Conservation (phyloP, 2,797 vertebrate species). For the Phrynocephalus forsythii region DNA sequence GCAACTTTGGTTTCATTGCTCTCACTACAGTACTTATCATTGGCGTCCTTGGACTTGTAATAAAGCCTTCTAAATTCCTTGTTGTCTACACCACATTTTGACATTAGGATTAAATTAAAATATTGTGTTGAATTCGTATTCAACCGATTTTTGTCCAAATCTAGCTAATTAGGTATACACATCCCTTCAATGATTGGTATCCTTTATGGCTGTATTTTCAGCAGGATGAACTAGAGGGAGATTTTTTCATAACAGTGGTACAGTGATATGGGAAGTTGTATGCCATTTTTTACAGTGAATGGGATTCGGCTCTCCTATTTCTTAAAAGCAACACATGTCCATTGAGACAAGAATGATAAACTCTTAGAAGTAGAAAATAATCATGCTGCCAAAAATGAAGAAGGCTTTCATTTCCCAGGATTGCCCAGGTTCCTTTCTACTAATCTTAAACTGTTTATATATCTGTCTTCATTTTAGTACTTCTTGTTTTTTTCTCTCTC, state of each 20-base stretch:
- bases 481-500: slow-evolving; percentile 28
- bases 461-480: slow-evolving; percentile 51
- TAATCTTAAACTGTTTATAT: slow-evolving; percentile 49
- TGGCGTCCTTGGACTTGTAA: slow-evolving; percentile 75
- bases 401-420: slow-evolving; percentile 70
- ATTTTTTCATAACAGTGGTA: not conserved
- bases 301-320: not conserved
- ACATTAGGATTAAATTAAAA: not conserved
- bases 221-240: not conserved
- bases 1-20: slow-evolving; percentile 51
- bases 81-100: not conserved
- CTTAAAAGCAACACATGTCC: not conserved
- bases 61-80: not conserved
- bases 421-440: slow-evolving; percentile 55
- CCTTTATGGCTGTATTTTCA: fast-evolving
- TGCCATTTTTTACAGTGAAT: slow-evolving; percentile 14
- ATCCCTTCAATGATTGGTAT: fast-evolving
- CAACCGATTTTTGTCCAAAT: slow-evolving; percentile 1
- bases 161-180: not conserved
- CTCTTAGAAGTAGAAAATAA: slow-evolving; percentile 27
- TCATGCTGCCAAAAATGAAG: slow-evolving; percentile 14
- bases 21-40: slow-evolving; percentile 44
- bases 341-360: not conserved
- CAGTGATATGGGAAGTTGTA: not conserved
- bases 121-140: not conserved